These are phyloP conservation scores for Fratercula arctica DNA, from an alignment of 2,797 vertebrate species.

Conservation along the genomic window DNA sequence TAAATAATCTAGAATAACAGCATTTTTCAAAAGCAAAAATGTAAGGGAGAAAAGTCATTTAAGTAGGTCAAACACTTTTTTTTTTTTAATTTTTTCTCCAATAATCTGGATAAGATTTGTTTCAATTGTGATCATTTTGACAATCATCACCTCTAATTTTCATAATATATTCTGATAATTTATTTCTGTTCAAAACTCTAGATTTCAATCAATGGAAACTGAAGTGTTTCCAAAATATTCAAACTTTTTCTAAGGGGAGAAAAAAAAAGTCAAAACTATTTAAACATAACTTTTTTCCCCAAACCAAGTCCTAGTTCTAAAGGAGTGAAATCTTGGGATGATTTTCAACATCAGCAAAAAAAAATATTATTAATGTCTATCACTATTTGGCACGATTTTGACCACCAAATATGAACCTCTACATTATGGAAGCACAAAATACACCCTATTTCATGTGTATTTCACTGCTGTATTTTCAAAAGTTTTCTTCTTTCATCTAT, in stretches of 20 bases:
- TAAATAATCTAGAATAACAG: not conserved
- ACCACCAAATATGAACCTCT: not conserved
- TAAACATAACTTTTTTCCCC: not conserved
- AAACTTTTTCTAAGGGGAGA: fast-evolving
- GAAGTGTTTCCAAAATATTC: not conserved
- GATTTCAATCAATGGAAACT: not conserved
- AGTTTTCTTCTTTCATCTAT: not conserved
- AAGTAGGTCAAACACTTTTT: not conserved
- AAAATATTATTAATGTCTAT: not conserved
- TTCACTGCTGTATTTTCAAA: not conserved
- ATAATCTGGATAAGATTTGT: not conserved
- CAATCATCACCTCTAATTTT: not conserved
- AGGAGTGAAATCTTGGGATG: not conserved
- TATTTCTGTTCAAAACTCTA: not conserved
- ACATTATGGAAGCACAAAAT: not conserved
- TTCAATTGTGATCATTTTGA: not conserved
- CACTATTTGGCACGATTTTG: not conserved
- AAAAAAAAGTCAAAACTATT: not conserved
- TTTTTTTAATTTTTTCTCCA: not conserved
- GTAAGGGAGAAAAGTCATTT: not conserved
- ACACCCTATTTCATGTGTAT: not conserved
- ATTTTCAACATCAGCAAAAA: not conserved
- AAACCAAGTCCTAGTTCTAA: not conserved
- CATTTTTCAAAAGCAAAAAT: not conserved
- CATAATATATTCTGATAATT: not conserved